Evolutionary conservation across 2,797 vertebrate genomes (phyloP).

Genomic region (Melopsittacus undulatus): DNA sequence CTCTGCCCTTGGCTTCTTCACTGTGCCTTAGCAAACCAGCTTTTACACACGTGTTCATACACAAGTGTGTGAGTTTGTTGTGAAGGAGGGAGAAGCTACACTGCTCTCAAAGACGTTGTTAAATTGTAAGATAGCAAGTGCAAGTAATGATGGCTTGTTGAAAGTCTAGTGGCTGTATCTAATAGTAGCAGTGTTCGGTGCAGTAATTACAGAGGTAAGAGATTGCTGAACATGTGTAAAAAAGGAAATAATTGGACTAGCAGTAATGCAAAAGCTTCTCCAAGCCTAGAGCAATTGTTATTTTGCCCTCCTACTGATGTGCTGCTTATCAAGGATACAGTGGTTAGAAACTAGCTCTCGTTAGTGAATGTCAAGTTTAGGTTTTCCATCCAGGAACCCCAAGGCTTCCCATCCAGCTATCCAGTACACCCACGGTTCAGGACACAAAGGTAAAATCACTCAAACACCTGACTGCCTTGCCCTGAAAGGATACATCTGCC

Average conservation of each 20-base stretch:
- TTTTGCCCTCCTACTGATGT: conserved; percentile 45
- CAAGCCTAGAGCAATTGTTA: conserved; percentile 47
- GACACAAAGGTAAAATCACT: neutral
- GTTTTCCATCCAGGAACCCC: neutral
- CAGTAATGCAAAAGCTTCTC: conserved; percentile 30
- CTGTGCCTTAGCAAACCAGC: neutral
- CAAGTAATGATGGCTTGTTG: conserved; percentile 36
- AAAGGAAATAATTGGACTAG: conserved; percentile 61
- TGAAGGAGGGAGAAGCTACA: neutral
- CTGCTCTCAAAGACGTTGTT: neutral
- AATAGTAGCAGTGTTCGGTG: conserved; percentile 21
- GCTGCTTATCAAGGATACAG: neutral
- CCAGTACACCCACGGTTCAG: neutral
- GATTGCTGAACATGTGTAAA: conserved; percentile 37
- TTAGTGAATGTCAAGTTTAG: neutral
- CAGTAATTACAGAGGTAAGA: conserved; percentile 58
- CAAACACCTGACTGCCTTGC: neutral
- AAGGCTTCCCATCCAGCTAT: neutral
- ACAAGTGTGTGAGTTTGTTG: neutral
- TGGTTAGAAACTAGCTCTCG: neutral
- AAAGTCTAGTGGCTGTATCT: conserved; percentile 38
- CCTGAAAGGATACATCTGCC: neutral
- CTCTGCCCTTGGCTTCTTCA: neutral
- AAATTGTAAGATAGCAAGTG: neutral
- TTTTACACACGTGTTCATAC: neutral